Percentiles rank a stretch among this genome's conserved stretches.
These are phyloP conservation scores for Oscheius sp. DNA, from an alignment of 2,888 invertebrate genomes.

Conservation along the genomic window DNA sequence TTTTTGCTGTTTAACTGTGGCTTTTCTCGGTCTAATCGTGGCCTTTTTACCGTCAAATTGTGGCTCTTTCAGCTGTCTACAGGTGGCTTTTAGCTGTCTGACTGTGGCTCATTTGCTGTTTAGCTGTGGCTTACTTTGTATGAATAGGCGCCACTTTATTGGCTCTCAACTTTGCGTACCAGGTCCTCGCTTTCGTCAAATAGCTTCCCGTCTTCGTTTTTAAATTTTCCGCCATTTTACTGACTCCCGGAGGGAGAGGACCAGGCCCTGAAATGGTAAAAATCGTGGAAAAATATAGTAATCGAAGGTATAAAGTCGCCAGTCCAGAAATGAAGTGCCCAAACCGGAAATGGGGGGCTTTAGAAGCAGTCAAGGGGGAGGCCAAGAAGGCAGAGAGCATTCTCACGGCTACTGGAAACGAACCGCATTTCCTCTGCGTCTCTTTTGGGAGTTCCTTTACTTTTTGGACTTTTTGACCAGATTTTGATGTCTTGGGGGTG, in stretches of 20 bases:
- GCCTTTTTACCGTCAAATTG: too few species aligned
- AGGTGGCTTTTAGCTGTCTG: neutral
- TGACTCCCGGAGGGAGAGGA: conserved; percentile 4
- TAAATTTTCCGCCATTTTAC: conserved; percentile 29
- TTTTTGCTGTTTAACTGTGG: too few species aligned
- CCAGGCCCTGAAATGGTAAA: conserved; percentile 3
- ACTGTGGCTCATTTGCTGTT: too few species aligned
- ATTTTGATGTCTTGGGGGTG: neutral
- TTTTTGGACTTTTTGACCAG: conserved; percentile 44
- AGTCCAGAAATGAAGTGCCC: neutral
- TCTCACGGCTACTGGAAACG: neutral
- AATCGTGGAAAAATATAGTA: too few species aligned
- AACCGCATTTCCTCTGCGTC: conserved; percentile 37
- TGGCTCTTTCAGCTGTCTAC: too few species aligned
- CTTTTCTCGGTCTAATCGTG: too few species aligned
- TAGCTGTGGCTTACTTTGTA: conserved; percentile 52
- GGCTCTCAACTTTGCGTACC: conserved; percentile 43
- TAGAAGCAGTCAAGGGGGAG: neutral
- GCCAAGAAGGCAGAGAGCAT: too few species aligned
- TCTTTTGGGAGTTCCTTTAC: conserved; percentile 49
- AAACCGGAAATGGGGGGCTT: conserved; percentile 25
- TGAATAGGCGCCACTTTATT: conserved; percentile 57
- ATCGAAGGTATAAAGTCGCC: conserved; percentile 9
- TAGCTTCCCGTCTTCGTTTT: conserved; percentile 40
- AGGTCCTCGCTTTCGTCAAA: conserved; percentile 38